A percentile compares a stretch with the other conserved stretches of the same genome.
Conservation (phyloP, 2,113 vertebrate species). For the Sphaerodactylus townsendi region DNA sequence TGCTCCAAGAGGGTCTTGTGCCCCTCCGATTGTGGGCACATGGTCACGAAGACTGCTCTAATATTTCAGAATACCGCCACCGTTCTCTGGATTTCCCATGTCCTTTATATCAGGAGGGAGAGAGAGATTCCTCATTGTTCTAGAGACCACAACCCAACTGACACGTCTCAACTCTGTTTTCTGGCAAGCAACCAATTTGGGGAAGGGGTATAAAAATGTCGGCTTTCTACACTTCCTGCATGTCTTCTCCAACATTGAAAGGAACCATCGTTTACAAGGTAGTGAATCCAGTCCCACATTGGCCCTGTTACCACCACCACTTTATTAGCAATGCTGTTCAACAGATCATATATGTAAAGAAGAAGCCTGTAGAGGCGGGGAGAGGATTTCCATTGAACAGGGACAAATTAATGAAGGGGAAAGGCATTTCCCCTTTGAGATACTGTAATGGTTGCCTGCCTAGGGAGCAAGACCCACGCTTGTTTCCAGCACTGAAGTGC, state of each 20-base stretch:
- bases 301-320: background rate
- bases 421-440: background rate
- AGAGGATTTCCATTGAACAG: background rate
- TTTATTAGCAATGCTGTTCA: background rate
- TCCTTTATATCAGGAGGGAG: background rate
- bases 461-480: slow-evolving; percentile 16
- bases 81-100: background rate
- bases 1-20: background rate
- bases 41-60: no score
- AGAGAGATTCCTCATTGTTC: background rate
- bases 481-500: slow-evolving; percentile 31
- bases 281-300: background rate
- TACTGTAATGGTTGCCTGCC: background rate
- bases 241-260: no score
- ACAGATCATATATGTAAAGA: background rate
- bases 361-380: background rate
- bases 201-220: background rate
- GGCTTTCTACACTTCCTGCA: background rate
- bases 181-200: background rate
- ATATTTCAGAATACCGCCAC: background rate
- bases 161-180: background rate
- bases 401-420: background rate
- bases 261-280: background rate
- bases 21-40: background rate
- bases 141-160: background rate